Base-by-base conservation (phyloP, 2,797 vertebrate genomes). In the Pseudomugil gertrudae region DNA sequence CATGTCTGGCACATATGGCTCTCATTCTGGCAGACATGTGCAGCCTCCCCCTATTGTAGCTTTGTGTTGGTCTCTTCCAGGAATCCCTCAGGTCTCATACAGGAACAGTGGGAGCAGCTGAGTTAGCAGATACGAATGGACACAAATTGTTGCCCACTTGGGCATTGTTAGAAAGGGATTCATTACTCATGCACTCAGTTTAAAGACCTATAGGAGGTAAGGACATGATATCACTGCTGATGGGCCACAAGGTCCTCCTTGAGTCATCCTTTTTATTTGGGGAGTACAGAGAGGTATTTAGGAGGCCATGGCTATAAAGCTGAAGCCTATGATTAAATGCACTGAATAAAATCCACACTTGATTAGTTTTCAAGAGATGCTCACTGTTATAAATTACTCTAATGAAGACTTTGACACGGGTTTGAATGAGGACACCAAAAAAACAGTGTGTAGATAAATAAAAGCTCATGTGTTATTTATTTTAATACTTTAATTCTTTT, bases 111-210 rank as follows among this genome's bases (percentile, higher is more conserved):
- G 55, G 69, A 35, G 62, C 72, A 69, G 21, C 63, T 0, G 53
- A 58, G 70, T 57, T 53, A 73, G 55, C 62, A 54, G 63, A 83
- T 35, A 69, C 66, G 66, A 53, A 79, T 53, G 73, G 69, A 88
- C 71, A 83, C 79, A 83, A 76, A 87, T 85, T 85, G 77, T 81
- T 84, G 81, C 76, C 80, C 75, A 71, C 78, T 83, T 64, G 84
- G 82, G 84, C 67, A 74, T 29, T 69, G 68, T 78, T 82, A 71
- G 47, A 53, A 66, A 84, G 69, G 76, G 77, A 85, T 87, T 82
- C 72, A 85, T 79, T 78, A 69, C 76, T 69, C 76, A 86, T 84
- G 72, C 69, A 68, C 84, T 76, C 62, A 38, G 71, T 84, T 87
- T 79, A 85, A 63, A 64, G 72, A 66, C 72, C 83, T 65, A 66